Evolutionary conservation across 2,888 invertebrate species (phyloP), one percentile per base, ranked within the genome.

Genomic region (Parnassius orleans): DNA sequence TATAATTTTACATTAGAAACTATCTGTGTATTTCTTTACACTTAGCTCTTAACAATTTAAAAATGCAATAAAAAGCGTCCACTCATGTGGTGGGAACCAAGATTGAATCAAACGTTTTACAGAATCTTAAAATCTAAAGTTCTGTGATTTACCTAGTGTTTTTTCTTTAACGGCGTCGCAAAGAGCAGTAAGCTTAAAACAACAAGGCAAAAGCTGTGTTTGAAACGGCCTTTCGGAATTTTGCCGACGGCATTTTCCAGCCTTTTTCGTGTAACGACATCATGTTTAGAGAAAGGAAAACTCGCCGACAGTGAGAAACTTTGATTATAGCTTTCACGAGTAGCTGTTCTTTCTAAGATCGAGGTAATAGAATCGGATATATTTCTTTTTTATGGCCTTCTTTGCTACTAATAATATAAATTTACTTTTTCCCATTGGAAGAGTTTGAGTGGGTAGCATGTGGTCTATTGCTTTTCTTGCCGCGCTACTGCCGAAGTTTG

Each of bases 351-450:
- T 78, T 78, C 79, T 79, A 74, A 85, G 82, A 87, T 86, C 80
- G 87, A 87, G 85, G 89, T 85, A 87, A 90, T 90, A 89, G 87
- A 84, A 83, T 83, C 74, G 71, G 70, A 75, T 78, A 85, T 87
- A 89, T 89, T 86, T 88, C 87, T 83, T 83, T 90, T 90, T 89
- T 90, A 89, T 84, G 78, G 77, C 85, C 81, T 80, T 82, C 81
- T 89, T 89, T 88, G 83, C 86, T 90, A 87, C 83, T 87, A 87
- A 87, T 90, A 90, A 89, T 87, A 88, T 83, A 87, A 90, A 89
- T 88, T 88, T 83, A 84, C 83, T 87, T 87, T 88, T 83, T 81
- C 76, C 72, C 77, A 63, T 78, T 66, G 60, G 74, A 81, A 80
- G 83, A 85, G 81, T 87, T 80, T 72, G 77, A 75, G 74, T 72